Evolutionary conservation across 2,797 vertebrate genomes (phyloP).

Genomic region (Alcedo atthis): DNA sequence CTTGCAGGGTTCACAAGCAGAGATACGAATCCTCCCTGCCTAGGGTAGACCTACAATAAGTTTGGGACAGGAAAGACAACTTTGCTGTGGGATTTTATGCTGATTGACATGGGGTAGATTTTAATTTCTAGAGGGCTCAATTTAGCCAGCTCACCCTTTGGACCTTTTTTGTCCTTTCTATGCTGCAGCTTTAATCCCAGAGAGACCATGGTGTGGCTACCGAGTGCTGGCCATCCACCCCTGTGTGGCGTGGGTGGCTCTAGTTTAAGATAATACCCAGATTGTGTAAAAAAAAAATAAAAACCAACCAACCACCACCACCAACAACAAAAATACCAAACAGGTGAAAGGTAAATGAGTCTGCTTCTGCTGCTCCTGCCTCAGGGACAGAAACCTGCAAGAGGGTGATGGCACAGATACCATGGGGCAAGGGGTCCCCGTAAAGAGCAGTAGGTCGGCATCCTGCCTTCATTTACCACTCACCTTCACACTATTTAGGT

Average conservation of each 20-base stretch:
- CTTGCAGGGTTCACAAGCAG: background rate
- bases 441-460: background rate
- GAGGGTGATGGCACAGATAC: background rate
- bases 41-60: background rate
- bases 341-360: background rate
- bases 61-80: background rate
- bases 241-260: fast-evolving
- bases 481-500: background rate
- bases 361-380: background rate
- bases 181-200: background rate
- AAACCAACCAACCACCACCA: too few relatives aligned
- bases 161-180: background rate
- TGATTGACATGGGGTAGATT: background rate
- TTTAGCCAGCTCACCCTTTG: background rate
- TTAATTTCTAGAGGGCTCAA: background rate
- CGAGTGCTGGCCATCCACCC: background rate
- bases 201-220: background rate
- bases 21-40: background rate
- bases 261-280: background rate
- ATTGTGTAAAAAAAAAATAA: background rate
- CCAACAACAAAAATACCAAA: too few relatives aligned
- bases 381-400: background rate
- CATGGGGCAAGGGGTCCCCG: background rate
- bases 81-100: background rate
- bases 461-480: background rate